Conservation (phyloP, 2,888 invertebrate species). For the Smittia sp. region DNA sequence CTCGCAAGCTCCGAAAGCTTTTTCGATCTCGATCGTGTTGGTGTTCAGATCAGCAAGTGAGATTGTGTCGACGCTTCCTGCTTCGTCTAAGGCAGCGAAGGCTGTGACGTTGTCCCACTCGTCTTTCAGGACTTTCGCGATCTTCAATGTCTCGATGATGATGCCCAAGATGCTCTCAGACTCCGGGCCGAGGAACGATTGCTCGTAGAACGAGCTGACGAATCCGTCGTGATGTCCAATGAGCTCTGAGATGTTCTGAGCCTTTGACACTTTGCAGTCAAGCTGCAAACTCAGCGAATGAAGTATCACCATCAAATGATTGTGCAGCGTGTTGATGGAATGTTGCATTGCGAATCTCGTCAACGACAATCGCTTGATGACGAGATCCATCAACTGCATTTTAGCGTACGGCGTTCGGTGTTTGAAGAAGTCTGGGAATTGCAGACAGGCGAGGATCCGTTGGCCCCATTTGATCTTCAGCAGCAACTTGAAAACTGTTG, state of each 20-base stretch:
- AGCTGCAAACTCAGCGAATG: slow-evolving; percentile 50
- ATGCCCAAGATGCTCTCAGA: neutral
- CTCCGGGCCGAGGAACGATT: slow-evolving; percentile 46
- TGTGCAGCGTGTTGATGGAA: slow-evolving; percentile 56
- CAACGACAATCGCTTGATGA: slow-evolving; percentile 55
- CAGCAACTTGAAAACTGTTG: slow-evolving; percentile 54
- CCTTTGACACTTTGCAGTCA: slow-evolving; percentile 47
- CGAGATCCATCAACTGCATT: slow-evolving; percentile 48
- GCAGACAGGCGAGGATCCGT: slow-evolving; percentile 56
- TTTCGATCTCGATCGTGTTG: slow-evolving; percentile 29
- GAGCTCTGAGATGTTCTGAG: slow-evolving; percentile 48
- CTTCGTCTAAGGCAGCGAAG: slow-evolving; percentile 3
- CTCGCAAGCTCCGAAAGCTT: slow-evolving; percentile 31
- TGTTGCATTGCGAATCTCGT: slow-evolving; percentile 58
- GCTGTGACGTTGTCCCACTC: slow-evolving; percentile 47
- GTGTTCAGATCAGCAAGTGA: neutral
- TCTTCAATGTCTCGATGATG: slow-evolving; percentile 47
- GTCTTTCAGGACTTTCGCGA: slow-evolving; percentile 49
- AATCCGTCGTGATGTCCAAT: slow-evolving; percentile 50
- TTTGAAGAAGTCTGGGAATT: slow-evolving; percentile 49
- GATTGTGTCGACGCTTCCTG: slow-evolving; percentile 1
- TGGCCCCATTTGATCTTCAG: slow-evolving; percentile 59
- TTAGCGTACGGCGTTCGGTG: slow-evolving; percentile 46
- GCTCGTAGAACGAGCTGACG: slow-evolving; percentile 47
- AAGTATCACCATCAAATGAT: slow-evolving; percentile 56